Base-by-base conservation (phyloP, 2,888 invertebrate genomes). In the Pandemis heparana region DNA sequence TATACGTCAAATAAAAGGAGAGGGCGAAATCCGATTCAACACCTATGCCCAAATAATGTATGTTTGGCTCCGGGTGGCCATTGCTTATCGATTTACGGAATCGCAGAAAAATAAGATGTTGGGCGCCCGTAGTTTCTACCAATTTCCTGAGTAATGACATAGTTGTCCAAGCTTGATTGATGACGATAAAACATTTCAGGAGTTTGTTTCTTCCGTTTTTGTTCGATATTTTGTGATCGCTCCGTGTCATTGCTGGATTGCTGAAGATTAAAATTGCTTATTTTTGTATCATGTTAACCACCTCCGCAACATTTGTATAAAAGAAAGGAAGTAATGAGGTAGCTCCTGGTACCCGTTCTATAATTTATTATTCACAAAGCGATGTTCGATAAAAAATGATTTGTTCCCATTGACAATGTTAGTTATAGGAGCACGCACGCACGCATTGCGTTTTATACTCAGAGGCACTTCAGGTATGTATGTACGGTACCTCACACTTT, bases 31-130 rank as follows among this genome's bases (percentile, higher is more conserved):
- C n/a, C 41, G 12, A 41, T 63, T 63, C 32, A 39, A 66, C 46
- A 60, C 61, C 61, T 41, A 8, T 65, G 9, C 65, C 16, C 1
- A 65, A 63, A 51, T 64, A 64, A 48, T 43, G 43, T 12, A n/a
- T 60, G 48, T 66, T 51, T n/a, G 43, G 61, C 23, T 51, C 32
- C 18, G 43, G 16, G 9, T 62, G 39, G 14, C 53, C 9, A 43
- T 43, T 73, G 53, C 48, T 18, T 63, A 73, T 60, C 69, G 48
- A 70, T 65, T 70, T 56, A 43, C 32, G 12, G 66, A 18, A 38
- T 51, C 61, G 60, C 56, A 74, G 23, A 59, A 69, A 74, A 69
- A 73, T 64, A 69, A 51, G 59, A 65, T 69, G 69, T 74, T n/a
- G 14, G 73, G 59, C 46, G 18, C 5, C n/a, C 56, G 46, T 53